Percentiles rank a stretch among this genome's conserved stretches.
Evolutionary conservation across 1,140 invertebrate species (phyloP).

Genomic region (Megalonaias nervosa): DNA sequence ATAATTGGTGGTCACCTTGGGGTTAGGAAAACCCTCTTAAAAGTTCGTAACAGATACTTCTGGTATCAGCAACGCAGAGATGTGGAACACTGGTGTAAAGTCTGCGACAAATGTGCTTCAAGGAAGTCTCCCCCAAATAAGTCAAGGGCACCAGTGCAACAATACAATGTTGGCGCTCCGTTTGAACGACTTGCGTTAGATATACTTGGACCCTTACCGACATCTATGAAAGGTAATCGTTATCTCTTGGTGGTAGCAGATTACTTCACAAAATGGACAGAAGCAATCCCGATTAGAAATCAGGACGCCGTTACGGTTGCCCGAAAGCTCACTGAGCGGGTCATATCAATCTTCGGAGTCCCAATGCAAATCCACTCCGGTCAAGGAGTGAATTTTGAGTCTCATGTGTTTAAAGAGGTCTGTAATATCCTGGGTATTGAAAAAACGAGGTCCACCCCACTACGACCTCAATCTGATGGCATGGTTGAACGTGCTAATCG

Average conservation of each 20-base stretch:
- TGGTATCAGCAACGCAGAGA: not conserved
- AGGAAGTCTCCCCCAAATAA: not conserved
- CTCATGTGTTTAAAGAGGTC: slow-evolving; percentile 24
- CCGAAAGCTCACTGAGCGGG: slow-evolving; percentile 39
- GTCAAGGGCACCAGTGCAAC: not conserved
- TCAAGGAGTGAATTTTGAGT: slow-evolving; percentile 51
- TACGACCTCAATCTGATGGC: slow-evolving; percentile 33
- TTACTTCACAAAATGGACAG: slow-evolving; percentile 50
- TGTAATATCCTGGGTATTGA: slow-evolving; percentile 15
- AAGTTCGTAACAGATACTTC: not conserved
- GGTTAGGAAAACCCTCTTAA: slow-evolving; percentile 4
- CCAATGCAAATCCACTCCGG: slow-evolving; percentile 36
- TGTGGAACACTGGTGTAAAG: not conserved
- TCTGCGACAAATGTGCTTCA: not conserved
- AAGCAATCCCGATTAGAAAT: slow-evolving; percentile 41
- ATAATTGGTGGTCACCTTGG: slow-evolving; percentile 13
- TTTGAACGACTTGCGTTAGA: slow-evolving; percentile 6
- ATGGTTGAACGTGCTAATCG: slow-evolving; percentile 39
- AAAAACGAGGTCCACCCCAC: slow-evolving; percentile 30
- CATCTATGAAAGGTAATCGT: slow-evolving; percentile 27
- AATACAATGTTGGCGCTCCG: slow-evolving; percentile 7
- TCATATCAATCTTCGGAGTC: slow-evolving; percentile 41
- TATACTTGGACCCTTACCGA: slow-evolving; percentile 10
- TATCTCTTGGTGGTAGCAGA: slow-evolving; percentile 54
- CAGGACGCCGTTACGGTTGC: slow-evolving; percentile 38